A percentile compares a stretch with the other conserved stretches of the same genome.
Conservation (phyloP, 2,797 vertebrate species). For the Eurystomus glaucurus region DNA sequence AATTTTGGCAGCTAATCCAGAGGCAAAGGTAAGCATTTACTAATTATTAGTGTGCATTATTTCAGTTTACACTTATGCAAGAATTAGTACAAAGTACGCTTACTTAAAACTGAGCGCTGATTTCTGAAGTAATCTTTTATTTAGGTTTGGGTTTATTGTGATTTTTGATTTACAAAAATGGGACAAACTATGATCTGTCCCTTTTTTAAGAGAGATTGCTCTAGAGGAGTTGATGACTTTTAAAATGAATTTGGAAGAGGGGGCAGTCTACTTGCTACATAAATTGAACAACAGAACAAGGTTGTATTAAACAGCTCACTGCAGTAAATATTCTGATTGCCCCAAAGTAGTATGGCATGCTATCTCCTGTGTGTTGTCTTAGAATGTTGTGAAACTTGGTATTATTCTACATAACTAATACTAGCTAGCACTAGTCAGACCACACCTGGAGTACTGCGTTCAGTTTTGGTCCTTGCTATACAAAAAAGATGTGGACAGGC, state of each 20-base stretch:
- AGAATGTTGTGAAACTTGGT: neutral
- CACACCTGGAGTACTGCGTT: too few species aligned
- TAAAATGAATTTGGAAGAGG: neutral
- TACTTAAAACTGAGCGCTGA: neutral
- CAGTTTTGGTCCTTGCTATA: too few species aligned
- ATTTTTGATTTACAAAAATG: neutral
- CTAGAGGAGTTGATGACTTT: neutral
- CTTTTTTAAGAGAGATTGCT: neutral
- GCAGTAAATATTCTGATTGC: neutral
- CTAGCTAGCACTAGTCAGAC: too few species aligned
- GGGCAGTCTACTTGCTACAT: neutral
- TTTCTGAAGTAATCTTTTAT: neutral
- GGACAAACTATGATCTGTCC: neutral
- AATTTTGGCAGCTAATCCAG: constrained; percentile 95
- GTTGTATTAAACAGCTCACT: neutral
- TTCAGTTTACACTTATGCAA: neutral
- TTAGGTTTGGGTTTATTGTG: neutral
- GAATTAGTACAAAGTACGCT: neutral
- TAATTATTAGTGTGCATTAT: neutral
- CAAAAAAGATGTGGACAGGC: too few species aligned
- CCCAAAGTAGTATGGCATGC: neutral
- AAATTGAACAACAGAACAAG: neutral
- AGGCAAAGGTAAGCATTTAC: constrained; percentile 93
- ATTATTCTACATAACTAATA: neutral
- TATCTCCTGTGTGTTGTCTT: neutral